Percentiles rank a stretch among this genome's conserved stretches.
phyloP scores from a whole-genome alignment of 2,797 vertebrate species.

The Morus bassanus region DNA sequence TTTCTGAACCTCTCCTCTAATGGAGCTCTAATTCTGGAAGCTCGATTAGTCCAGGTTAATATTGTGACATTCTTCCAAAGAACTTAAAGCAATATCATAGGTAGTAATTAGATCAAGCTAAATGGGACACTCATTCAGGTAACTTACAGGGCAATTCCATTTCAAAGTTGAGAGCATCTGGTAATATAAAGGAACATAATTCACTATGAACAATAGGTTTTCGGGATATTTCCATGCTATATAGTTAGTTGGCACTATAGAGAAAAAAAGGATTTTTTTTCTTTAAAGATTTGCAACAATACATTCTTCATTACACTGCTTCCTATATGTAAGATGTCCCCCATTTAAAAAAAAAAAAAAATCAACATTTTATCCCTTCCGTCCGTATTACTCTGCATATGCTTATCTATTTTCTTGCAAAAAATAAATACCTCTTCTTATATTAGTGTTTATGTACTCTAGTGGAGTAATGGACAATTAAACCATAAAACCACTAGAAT shows the following conservation, averaged over 20 bases:
- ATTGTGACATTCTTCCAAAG: neutral
- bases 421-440: neutral
- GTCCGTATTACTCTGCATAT: neutral
- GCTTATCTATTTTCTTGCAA: neutral
- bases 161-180: neutral
- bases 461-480: neutral
- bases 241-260: neutral
- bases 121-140: neutral
- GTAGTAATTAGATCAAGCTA: neutral
- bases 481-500: neutral
- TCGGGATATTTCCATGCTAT: neutral
- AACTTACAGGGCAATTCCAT: neutral
- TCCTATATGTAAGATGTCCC: neutral
- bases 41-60: neutral
- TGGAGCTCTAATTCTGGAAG: neutral
- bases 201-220: neutral
- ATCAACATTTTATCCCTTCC: neutral
- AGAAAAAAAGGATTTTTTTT: accelerated
- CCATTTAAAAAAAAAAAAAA: neutral
- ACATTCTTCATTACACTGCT: neutral
- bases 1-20: neutral
- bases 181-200: neutral
- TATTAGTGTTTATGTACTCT: neutral
- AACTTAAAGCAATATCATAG: neutral
- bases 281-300: neutral